These are phyloP conservation scores for Clytia hemisphaerica DNA, from an alignment of 30 jellyfish, hydroid and myxozoan genomes.

Conservation along the genomic window DNA sequence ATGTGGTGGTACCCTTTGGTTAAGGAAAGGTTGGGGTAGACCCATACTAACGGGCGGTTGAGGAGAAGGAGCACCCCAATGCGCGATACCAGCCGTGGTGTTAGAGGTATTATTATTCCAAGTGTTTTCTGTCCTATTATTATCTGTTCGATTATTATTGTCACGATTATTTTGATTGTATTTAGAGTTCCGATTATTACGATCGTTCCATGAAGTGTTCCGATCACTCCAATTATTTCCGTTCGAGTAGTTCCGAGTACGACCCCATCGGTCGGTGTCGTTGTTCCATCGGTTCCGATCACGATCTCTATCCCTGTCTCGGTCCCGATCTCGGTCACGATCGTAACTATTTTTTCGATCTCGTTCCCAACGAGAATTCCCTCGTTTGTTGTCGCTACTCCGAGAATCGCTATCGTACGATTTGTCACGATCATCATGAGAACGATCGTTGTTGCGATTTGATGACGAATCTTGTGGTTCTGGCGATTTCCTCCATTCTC, in stretches of 20 bases:
- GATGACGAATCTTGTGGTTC: conserved; percentile 6
- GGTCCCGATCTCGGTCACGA: conserved; percentile 41
- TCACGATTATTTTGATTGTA: too few relatives aligned
- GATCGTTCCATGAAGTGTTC: conserved; percentile 9
- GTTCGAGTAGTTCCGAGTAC: too few relatives aligned
- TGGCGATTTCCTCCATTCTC: conserved; percentile 34
- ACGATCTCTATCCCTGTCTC: conserved; percentile 41
- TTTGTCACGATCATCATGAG: too few relatives aligned
- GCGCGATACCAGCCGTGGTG: background rate
- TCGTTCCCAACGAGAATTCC: conserved; percentile 33
- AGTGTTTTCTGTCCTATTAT: too few relatives aligned
- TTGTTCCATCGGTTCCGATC: conserved; percentile 4
- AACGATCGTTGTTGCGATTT: conserved; percentile 8
- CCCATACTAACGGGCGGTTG: background rate
- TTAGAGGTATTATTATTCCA: too few relatives aligned
- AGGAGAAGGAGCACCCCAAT: background rate
- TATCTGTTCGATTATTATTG: too few relatives aligned
- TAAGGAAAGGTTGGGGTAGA: too few relatives aligned
- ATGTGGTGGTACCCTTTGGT: too few relatives aligned
- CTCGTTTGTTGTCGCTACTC: conserved; percentile 16
- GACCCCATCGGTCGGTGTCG: too few relatives aligned
- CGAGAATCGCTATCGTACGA: conserved; percentile 22
- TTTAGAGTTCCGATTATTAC: too few relatives aligned
- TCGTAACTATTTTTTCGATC: too few relatives aligned
- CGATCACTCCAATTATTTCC: conserved; percentile 9